Evolutionary conservation across 2,888 invertebrate species (phyloP).

Genomic region (Hydriomena furcata): DNA sequence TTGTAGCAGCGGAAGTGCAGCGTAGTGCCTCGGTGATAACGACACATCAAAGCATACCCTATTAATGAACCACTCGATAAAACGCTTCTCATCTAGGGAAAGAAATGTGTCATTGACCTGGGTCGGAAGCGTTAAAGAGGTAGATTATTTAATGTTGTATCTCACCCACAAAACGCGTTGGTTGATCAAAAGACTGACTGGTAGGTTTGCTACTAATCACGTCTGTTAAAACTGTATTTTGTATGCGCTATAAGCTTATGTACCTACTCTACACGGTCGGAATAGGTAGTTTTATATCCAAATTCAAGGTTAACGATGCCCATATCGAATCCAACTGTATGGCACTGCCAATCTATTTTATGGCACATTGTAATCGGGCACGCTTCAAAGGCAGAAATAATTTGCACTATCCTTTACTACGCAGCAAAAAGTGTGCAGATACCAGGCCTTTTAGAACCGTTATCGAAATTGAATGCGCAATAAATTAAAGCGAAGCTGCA

Average conservation of each 20-base stretch:
- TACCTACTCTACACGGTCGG: no score
- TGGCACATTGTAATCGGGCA: slow-evolving; percentile 10
- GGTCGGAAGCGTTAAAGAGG: no score
- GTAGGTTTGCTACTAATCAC: no score
- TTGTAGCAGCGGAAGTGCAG: slow-evolving; percentile 13
- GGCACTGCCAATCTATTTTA: slow-evolving; percentile 19
- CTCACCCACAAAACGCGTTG: no score
- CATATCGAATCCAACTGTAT: slow-evolving; percentile 16
- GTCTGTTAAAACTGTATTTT: no score
- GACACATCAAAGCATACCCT: slow-evolving; percentile 15
- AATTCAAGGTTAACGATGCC: slow-evolving; percentile 17
- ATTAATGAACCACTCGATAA: slow-evolving; percentile 6
- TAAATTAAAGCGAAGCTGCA: slow-evolving; percentile 27
- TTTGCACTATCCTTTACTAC: background rate
- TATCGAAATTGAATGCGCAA: slow-evolving; percentile 27
- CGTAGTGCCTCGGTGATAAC: slow-evolving; percentile 8
- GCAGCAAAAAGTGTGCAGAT: background rate
- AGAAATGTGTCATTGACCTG: no score
- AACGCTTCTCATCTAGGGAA: background rate
- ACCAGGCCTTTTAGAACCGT: slow-evolving; percentile 10
- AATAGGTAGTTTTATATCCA: background rate
- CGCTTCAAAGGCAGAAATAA: slow-evolving; percentile 5
- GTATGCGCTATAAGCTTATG: no score
- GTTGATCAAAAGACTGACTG: no score
- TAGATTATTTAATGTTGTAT: no score